Evolutionary conservation across 1,140 invertebrate species (phyloP).

Genomic region (Dinoponera quadriceps): DNA sequence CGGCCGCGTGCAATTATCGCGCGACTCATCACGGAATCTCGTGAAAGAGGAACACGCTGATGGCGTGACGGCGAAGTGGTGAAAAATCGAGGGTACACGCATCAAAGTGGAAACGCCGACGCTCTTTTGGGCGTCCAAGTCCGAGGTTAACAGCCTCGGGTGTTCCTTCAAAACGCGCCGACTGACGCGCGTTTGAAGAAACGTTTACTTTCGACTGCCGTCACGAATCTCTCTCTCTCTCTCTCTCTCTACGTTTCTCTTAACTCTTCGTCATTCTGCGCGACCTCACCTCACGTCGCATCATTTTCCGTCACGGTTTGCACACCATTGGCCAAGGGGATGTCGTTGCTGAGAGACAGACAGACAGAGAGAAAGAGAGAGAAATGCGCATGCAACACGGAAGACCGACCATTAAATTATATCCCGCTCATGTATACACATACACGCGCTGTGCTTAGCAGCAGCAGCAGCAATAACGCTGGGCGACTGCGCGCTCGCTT

Average conservation of each 20-base stretch:
- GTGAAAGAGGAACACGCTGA: background rate
- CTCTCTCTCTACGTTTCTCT: slow-evolving; percentile 22
- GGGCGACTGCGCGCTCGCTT: slow-evolving; percentile 28
- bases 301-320: slow-evolving; percentile 60
- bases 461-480: no score
- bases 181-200: slow-evolving; percentile 47
- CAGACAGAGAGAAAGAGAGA: slow-evolving; percentile 71
- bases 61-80: background rate
- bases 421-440: slow-evolving; percentile 67
- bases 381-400: slow-evolving; percentile 76
- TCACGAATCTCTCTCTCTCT: slow-evolving; percentile 24
- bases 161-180: slow-evolving; percentile 21
- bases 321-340: slow-evolving; percentile 55
- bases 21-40: background rate
- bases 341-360: slow-evolving; percentile 78
- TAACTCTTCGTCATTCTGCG: slow-evolving; percentile 64
- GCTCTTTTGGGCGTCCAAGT: slow-evolving; percentile 5
- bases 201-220: slow-evolving; percentile 63
- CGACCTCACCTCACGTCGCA: slow-evolving; percentile 63
- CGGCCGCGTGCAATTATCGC: slow-evolving; percentile 24
- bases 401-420: slow-evolving; percentile 82
- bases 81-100: slow-evolving; percentile 11
- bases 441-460: slow-evolving; percentile 23
- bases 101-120: background rate
- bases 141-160: slow-evolving; percentile 12